Conservation (phyloP, 1,140 invertebrate genomes). For the Dolichoris vasculosae region DNA sequence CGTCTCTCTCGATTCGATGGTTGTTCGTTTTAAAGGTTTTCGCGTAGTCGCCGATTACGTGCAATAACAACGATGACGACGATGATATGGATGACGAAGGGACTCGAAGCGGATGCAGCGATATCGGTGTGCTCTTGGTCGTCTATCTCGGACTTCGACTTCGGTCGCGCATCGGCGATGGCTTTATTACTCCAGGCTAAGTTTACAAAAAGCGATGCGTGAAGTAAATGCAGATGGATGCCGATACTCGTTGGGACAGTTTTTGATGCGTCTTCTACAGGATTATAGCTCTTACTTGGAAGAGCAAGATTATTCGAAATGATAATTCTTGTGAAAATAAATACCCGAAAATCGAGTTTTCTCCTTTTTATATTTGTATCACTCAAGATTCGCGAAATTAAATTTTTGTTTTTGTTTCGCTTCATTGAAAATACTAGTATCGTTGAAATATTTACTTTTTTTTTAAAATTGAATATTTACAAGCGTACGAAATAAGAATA, state of each 20-base stretch:
- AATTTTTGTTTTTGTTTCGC: background rate
- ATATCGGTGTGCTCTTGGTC: background rate
- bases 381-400: background rate
- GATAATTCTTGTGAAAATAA: background rate
- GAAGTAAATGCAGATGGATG: conserved; percentile 25
- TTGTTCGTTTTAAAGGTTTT: conserved; percentile 36
- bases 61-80: conserved; percentile 32
- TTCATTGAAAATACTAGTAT: background rate
- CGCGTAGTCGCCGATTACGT: conserved; percentile 64
- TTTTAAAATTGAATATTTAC: background rate
- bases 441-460: background rate
- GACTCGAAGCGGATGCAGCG: background rate
- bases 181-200: background rate
- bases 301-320: background rate
- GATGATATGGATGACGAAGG: background rate
- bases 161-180: background rate
- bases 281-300: background rate
- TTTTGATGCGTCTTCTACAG: background rate
- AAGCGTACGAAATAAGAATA: background rate
- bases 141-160: background rate
- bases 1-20: background rate
- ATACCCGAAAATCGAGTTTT: conserved; percentile 3
- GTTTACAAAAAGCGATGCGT: background rate
- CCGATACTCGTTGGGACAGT: background rate
- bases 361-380: background rate